phyloP scores from a whole-genome alignment of 2,797 vertebrate genomes.

The Urophycis tenuis region DNA sequence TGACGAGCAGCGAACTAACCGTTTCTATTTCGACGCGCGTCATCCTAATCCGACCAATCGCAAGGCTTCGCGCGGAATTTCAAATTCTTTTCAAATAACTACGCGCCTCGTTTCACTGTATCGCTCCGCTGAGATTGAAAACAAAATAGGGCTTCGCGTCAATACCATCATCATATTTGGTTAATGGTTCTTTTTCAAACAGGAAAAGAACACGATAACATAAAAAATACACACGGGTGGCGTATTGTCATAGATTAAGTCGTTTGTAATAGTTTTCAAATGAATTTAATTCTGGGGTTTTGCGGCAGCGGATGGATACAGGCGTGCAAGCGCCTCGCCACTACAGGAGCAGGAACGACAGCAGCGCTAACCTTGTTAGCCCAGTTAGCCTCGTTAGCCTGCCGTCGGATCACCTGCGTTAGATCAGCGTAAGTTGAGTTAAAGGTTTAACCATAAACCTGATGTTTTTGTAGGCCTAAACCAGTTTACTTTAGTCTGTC shows the following conservation, averaged over 20 bases:
- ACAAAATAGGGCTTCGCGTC: slow-evolving; percentile 63
- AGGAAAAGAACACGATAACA: neutral
- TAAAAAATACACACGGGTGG: no score
- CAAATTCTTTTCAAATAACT: slow-evolving; percentile 61
- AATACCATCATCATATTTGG: neutral
- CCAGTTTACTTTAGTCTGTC: neutral
- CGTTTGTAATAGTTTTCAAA: neutral
- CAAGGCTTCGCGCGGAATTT: slow-evolving; percentile 73
- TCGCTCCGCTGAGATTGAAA: slow-evolving; percentile 56
- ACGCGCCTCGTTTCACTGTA: slow-evolving; percentile 4
- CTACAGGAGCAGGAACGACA: neutral
- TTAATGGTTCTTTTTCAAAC: neutral
- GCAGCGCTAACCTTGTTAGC: no score
- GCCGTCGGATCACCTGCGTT: neutral
- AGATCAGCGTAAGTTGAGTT: neutral
- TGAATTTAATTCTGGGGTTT: neutral
- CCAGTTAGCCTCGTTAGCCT: neutral
- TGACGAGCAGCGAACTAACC: neutral
- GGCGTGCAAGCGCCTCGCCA: neutral
- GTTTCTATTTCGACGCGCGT: neutral
- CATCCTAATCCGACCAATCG: slow-evolving; percentile 49
- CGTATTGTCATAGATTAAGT: neutral
- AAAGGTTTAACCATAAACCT: neutral
- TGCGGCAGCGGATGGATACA: neutral
- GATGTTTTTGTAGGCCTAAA: neutral